phyloP scores from a whole-genome alignment of 2,113 vertebrate species.

The Chaetura pelagica region DNA sequence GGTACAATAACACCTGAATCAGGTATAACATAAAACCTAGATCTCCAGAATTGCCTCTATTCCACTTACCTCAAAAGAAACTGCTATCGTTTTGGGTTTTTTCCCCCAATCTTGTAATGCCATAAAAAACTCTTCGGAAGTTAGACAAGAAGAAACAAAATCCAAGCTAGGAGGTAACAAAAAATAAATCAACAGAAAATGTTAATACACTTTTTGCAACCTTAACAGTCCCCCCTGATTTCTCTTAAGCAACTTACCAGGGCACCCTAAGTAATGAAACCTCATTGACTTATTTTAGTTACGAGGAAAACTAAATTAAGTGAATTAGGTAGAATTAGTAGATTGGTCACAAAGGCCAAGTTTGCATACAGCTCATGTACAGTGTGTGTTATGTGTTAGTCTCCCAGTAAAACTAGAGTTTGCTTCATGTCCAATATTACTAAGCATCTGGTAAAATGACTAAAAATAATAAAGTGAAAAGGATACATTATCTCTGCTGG shows the following conservation, averaged over 20 bases:
- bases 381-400: not conserved
- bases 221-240: not conserved
- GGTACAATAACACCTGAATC: not conserved
- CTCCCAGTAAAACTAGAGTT: not conserved
- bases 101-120: fast-evolving
- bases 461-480: not conserved
- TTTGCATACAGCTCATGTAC: not conserved
- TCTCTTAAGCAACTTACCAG: not conserved
- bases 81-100: not conserved
- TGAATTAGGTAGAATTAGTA: not conserved
- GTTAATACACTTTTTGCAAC: not conserved
- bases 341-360: not conserved
- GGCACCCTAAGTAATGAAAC: not conserved
- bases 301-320: not conserved
- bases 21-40: not conserved
- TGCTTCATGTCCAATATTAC: not conserved
- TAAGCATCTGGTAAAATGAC: not conserved
- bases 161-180: not conserved
- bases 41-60: not conserved
- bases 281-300: not conserved
- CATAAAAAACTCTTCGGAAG: not conserved
- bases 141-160: not conserved
- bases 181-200: not conserved
- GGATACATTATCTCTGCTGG: not conserved
- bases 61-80: not conserved